Conservation (phyloP, 2,113 vertebrate genomes). For the Azemiops feae region DNA sequence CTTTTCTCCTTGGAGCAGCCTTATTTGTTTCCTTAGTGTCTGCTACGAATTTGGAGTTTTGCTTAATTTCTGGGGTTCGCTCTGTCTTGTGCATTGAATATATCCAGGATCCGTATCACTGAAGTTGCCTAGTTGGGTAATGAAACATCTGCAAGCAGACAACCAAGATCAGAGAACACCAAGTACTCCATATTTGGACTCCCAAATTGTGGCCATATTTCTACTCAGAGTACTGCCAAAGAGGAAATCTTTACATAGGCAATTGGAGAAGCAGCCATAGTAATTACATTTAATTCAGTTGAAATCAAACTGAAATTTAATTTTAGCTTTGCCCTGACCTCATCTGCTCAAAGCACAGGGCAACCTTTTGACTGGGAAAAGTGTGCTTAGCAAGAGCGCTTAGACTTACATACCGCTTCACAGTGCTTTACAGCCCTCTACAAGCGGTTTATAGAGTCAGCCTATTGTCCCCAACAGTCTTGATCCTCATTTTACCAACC, state of each 20-base stretch:
- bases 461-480: no score
- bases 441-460: no score
- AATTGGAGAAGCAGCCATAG: not conserved
- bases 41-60: not conserved
- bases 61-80: not conserved
- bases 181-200: not conserved
- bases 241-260: not conserved
- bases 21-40: not conserved
- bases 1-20: not conserved
- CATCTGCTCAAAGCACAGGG: not conserved
- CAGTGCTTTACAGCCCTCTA: not conserved
- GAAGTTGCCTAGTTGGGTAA: not conserved
- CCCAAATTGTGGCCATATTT: not conserved
- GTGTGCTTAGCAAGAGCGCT: not conserved
- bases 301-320: not conserved
- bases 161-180: not conserved
- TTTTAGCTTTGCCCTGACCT: not conserved
- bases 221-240: not conserved
- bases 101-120: not conserved
- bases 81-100: not conserved
- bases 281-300: not conserved
- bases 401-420: not conserved
- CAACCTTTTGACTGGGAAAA: not conserved
- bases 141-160: not conserved
- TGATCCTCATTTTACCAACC: no score